Conservation (phyloP, 2,888 invertebrate genomes). For the Chalcis sispes region DNA sequence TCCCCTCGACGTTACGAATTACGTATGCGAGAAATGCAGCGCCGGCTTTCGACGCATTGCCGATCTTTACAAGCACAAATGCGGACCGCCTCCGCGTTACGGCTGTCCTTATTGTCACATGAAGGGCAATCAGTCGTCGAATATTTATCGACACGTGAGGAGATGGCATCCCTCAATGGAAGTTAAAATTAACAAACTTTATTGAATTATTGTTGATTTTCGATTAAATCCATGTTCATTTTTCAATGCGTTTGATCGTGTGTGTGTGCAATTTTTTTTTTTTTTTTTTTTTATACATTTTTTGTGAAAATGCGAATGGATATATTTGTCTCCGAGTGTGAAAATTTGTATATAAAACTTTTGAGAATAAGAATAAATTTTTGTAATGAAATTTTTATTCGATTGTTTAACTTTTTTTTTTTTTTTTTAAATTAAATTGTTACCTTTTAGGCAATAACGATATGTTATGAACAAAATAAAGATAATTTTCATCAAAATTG, state of each 20-base stretch:
- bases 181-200: constrained; percentile 61
- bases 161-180: constrained; percentile 72
- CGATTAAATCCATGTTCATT: neutral
- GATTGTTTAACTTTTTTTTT: too few species aligned
- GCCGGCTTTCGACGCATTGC: constrained; percentile 59
- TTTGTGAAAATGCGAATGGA: neutral
- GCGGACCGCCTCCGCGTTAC: constrained; percentile 74
- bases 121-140: constrained; percentile 74
- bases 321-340: neutral
- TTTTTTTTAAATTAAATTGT: too few species aligned
- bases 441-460: too few species aligned
- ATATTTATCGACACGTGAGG: constrained; percentile 73
- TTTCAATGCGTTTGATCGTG: neutral
- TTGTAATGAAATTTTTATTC: too few species aligned
- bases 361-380: too few species aligned
- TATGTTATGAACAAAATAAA: too few species aligned
- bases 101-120: constrained; percentile 75
- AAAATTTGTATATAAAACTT: too few species aligned
- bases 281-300: neutral
- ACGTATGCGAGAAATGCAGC: constrained; percentile 45
- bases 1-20: constrained; percentile 39
- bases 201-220: constrained; percentile 24
- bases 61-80: constrained; percentile 73
- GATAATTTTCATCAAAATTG: too few species aligned
- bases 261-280: neutral